Evolutionary conservation across 2,113 vertebrate genomes (phyloP), one percentile per base, ranked within the genome.

Genomic region (Pomatostomus ruficeps): DNA sequence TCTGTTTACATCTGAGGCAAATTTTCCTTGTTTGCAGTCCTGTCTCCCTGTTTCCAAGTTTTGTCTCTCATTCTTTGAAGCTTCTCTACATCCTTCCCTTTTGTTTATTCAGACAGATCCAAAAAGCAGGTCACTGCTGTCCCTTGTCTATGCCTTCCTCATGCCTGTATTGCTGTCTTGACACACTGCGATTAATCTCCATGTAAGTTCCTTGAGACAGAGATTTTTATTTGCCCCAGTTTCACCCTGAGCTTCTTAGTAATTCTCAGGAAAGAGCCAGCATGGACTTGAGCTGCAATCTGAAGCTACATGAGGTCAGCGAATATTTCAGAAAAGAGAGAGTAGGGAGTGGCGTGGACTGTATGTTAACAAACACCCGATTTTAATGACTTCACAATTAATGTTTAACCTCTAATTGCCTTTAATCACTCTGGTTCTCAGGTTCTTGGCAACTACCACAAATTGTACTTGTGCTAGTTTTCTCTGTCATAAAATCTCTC

Each of bases 321-420:
- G 0, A 46, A 12, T 80, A 48, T 57, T 92, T 93, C 79, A 80
- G 58, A 51, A 73, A 86, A 62, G 40, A 93, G 51, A 59, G 23
- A 18, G 12, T 17, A 73, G 43, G 74, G 86, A 95, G 91, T 71
- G 55, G 51, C 49, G 25, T 25, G 72, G 55, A 31, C 35, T 91
- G 42, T 42, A 7, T 76, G 31, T 18, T 79, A 82, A 52, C 29
- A 82, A 65, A 40, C 16, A 45, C 7, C 42, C 24, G 14, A 42
- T 72, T 88, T 49, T 93, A 80, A 82, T 89, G 67, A 58, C 45
- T 73, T 73, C 7, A 42, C 38, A 80, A 29, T 91, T 92, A 91
- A 87, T 94, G 28, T 89, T 94, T 92, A 94, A 96, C 66, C 54
- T 88, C 20, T 67, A 85, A 58, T 35, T 94, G 54, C 66, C 26